Conservation (phyloP, 2,797 vertebrate genomes). For the Chelon labrosus region DNA sequence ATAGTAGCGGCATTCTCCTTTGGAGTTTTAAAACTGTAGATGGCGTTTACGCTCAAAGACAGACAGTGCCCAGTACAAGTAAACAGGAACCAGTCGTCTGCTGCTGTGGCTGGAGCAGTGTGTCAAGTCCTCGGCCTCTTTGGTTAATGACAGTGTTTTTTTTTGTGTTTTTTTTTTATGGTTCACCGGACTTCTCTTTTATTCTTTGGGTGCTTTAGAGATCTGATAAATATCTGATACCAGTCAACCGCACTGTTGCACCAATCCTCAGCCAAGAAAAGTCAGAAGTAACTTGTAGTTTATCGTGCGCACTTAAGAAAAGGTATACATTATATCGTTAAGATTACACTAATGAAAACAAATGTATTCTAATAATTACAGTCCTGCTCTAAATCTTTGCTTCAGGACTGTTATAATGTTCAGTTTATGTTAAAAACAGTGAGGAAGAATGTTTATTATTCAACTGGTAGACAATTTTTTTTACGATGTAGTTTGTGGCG, state of each 20-base stretch:
- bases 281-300: slow-evolving; percentile 1
- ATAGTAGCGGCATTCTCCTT: slow-evolving; percentile 38
- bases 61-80: slow-evolving; percentile 21
- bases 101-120: slow-evolving; percentile 23
- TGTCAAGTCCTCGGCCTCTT: slow-evolving; percentile 32
- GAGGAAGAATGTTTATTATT: too few species aligned
- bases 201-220: slow-evolving; percentile 22
- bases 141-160: slow-evolving; percentile 26
- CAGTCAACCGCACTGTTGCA: slow-evolving; percentile 1
- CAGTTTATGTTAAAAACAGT: too few species aligned
- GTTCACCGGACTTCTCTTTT: slow-evolving; percentile 10
- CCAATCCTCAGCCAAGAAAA: neutral
- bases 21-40: slow-evolving; percentile 42
- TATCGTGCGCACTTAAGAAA: neutral
- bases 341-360: neutral
- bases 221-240: slow-evolving; percentile 3
- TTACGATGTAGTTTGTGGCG: too few species aligned
- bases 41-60: slow-evolving; percentile 39
- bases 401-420: too few species aligned
- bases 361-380: too few species aligned
- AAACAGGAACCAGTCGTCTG: slow-evolving; percentile 29
- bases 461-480: too few species aligned
- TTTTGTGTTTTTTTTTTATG: slow-evolving; percentile 3
- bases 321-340: neutral
- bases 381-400: too few species aligned